Evolutionary conservation across 1,140 invertebrate species (phyloP), one percentile per base, ranked within the genome.

Genomic region (Octopus bimaculoides): DNA sequence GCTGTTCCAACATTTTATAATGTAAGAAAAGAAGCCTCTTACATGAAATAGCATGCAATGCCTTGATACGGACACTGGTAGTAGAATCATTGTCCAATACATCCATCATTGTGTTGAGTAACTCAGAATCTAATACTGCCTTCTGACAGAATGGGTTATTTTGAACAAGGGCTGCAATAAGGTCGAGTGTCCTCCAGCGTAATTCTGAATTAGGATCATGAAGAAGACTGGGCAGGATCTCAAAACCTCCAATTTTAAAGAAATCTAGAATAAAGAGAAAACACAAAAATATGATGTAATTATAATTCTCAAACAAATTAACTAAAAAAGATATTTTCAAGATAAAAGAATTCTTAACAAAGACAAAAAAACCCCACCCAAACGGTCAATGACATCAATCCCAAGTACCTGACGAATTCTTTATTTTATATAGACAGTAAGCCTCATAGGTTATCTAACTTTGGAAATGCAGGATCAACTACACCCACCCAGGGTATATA

Each of bases 71-170:
- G 0, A 94, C 92, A 52, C 89, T 86, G 26, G 91, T 85, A 17
- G 92, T 91, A 1, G 87, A 83, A 87, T 95, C 94, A 1, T 89
- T 91, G 74, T 93, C 92, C 9, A 94, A 85, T 84, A 94, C 91
- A n/a, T 91, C 88, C n/a, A 95, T 82, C 20, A 95, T 87, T 53
- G 92, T 89, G 8, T 92, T 92, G 54, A 95, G 88, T 66, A 94
- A 90, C 20, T 92, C 92, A 55, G 91, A 91, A 84, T 94, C 92
- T 4, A 95, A 81, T 20, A 93, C 91, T 56, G 88, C 92, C 56
- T 92, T 86, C 87, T 96, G 95, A 86, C 94, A 95, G 84, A 92
- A 93, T 0, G 93, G 93, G 90, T 96, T 95, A 89, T 95, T 95
- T 89, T 96, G 95, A 75, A 93, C 93, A 26, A 95, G 84, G 83